A percentile compares a stretch with the other conserved stretches of the same genome.
phyloP scores from a whole-genome alignment of 1,140 invertebrate genomes.

The Sminthurinus signatus region DNA sequence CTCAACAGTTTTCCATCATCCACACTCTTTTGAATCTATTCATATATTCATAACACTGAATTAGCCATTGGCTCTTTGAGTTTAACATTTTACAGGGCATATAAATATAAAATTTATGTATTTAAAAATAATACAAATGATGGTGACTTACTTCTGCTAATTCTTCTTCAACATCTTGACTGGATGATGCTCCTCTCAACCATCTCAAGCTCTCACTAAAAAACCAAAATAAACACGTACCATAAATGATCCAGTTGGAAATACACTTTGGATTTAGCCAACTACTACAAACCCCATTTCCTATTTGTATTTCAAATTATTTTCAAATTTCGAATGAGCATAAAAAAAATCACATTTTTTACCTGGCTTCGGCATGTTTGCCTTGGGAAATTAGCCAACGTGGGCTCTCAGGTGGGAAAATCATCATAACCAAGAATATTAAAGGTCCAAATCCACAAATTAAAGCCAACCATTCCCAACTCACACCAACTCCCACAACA shows the following conservation, averaged over 20 bases:
- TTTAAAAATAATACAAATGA: background rate
- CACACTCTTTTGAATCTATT: conserved; percentile 17
- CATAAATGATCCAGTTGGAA: too few relatives aligned
- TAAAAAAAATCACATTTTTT: too few relatives aligned
- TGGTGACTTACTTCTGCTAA: conserved; percentile 44
- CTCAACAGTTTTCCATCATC: conserved; percentile 8
- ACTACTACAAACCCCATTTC: too few relatives aligned
- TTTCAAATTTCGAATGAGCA: too few relatives aligned
- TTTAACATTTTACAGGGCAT: too few relatives aligned
- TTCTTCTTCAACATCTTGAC: conserved; percentile 52
- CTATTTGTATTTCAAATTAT: too few relatives aligned
- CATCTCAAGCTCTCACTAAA: conserved; percentile 51
- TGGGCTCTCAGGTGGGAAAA: conserved; percentile 77
- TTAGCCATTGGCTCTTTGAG: background rate
- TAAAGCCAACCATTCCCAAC: conserved; percentile 60
- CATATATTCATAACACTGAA: background rate
- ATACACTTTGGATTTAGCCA: too few relatives aligned
- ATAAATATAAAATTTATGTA: conserved; percentile 40
- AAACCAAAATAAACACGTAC: too few relatives aligned
- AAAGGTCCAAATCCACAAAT: conserved; percentile 60
- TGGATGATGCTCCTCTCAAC: conserved; percentile 53
- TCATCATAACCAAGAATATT: conserved; percentile 57
- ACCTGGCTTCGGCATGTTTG: conserved; percentile 52
- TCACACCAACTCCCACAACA: conserved; percentile 21
- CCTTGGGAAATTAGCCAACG: conserved; percentile 59